Base-by-base conservation (phyloP, 92 coral and sea anemone species). In the Paragorgia papillata region DNA sequence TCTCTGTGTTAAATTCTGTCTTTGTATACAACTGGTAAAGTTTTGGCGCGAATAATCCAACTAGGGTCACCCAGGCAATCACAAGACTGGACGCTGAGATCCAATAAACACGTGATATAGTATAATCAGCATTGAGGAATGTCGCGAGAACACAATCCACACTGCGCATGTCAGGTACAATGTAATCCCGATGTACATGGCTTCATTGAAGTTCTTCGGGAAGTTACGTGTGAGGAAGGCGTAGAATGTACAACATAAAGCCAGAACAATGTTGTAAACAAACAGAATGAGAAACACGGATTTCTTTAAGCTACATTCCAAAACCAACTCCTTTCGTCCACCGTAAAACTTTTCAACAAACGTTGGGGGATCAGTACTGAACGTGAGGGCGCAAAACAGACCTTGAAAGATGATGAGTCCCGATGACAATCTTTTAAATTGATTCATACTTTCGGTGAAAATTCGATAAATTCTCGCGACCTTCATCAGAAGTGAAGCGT, bases 61-160 rank as follows among this genome's bases (percentile, higher is more conserved):
- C 67, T 39, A 91, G 84, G 17, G 91, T 83, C 32, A 89, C 80
- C 69, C 83, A 85, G 10, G 89, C 97, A 25, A 86, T 84, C 31
- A 83, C 70, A 15, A 89, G 63, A 53, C 85, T 79, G 0, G 91
- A 84, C 1, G 73, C 58, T 19, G 88, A 79, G n/a, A 44, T 53
- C 62, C 90, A 85, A 18, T 82, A 75, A 13, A 85, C 81, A 33
- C 82, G 86, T 69, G 85, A 82, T 32, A 89, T 83, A 26, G 83
- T 34, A 60, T 87, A 88, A 25, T 67, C 66, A 0, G 91, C 85
- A 48, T 89, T 91, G 15, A 91, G 79, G 22, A 89, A 91, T 62
- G 89, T 86, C 19, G 97, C 91, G 34, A 76, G 62, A 86, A 86
- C 62, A 89, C 56, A 13, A 91, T 80, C 97, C 97, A 91, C 31